Evolutionary conservation across 2,113 vertebrate species (phyloP), one percentile per base, ranked within the genome.

Genomic region (Percina caprodes): DNA sequence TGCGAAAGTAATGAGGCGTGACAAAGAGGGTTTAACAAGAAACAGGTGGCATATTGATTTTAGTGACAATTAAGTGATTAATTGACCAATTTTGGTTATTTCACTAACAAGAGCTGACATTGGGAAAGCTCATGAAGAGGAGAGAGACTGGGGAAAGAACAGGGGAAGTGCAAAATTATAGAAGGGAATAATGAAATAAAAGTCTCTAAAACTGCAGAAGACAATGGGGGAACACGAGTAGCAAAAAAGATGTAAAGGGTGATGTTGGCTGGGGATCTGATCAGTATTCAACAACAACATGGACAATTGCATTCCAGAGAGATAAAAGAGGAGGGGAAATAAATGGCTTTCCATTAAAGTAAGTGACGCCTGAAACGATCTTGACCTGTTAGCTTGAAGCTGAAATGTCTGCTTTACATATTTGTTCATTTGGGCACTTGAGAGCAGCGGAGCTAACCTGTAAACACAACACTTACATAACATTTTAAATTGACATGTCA

Each of bases 1-100:
- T 70, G 62, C 69, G 58, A 35, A 84, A 62, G 75, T 87, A 90
- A 92, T 92, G 89, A 87, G 69, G 74, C 83, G 46, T 77, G 83
- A 91, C 80, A 74, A 79, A 83, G 63, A 51, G 54, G 45, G 48
- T 48, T 89, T 81, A 84, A 82, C 69, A 74, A 82, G 79, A 71
- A 87, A 86, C 86, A 88, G 72, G 86, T 82, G 82, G 82, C 58
- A 80, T 75, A 72, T 73, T 84, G 80, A 79, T 82, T 60, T 81
- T 56, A 65, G 66, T 59, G 83, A 48, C 77, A 67, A 86, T 84
- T 48, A 84, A 80, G 67, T 80, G 67, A 82, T 91, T 86, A 62
- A 90, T 84, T 80, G 80, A 74, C 66, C 79, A 59, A 39, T 61
- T 76, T 16, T 51, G 86, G 82, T 82, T 70, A 61, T 80, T 86